These are phyloP conservation scores for Mayetiola destructor DNA, from an alignment of 2,888 invertebrate genomes.

Conservation along the genomic window DNA sequence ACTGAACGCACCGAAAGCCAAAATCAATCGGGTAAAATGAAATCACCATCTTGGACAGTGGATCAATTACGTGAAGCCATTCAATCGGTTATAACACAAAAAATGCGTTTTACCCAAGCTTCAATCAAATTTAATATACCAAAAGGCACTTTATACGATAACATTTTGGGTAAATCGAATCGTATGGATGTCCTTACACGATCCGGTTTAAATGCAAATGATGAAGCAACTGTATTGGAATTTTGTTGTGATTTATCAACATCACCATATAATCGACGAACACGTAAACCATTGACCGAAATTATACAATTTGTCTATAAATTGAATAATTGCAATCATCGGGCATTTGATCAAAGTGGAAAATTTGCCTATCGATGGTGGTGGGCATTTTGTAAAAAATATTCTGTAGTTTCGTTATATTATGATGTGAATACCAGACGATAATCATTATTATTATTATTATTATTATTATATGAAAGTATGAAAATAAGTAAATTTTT, in stretches of 20 bases:
- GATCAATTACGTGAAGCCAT: conserved; percentile 60
- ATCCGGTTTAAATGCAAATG: conserved; percentile 43
- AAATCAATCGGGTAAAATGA: conserved; percentile 45
- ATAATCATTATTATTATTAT: no score
- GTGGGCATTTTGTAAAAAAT: conserved; percentile 72
- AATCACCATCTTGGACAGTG: conserved; percentile 61
- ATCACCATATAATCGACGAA: conserved; percentile 54
- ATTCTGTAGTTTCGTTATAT: conserved; percentile 50
- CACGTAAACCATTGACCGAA: conserved; percentile 49
- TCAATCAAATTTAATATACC: conserved; percentile 56
- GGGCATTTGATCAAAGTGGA: conserved; percentile 48
- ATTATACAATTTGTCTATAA: conserved; percentile 52
- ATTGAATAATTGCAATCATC: conserved; percentile 32
- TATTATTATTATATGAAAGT: no score
- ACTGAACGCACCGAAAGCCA: background rate
- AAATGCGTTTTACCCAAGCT: conserved; percentile 64
- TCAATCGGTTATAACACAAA: conserved; percentile 57
- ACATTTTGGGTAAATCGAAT: conserved; percentile 61
- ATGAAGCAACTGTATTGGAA: conserved; percentile 52
- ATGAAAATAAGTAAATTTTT: no score
- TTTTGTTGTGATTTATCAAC: conserved; percentile 58
- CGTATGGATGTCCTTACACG: conserved; percentile 61
- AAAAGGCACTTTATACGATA: conserved; percentile 63
- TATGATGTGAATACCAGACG: conserved; percentile 12
- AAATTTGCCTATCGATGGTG: conserved; percentile 63